phyloP scores from a whole-genome alignment of 2,113 vertebrate species.

The Corythoichthys intestinalis region DNA sequence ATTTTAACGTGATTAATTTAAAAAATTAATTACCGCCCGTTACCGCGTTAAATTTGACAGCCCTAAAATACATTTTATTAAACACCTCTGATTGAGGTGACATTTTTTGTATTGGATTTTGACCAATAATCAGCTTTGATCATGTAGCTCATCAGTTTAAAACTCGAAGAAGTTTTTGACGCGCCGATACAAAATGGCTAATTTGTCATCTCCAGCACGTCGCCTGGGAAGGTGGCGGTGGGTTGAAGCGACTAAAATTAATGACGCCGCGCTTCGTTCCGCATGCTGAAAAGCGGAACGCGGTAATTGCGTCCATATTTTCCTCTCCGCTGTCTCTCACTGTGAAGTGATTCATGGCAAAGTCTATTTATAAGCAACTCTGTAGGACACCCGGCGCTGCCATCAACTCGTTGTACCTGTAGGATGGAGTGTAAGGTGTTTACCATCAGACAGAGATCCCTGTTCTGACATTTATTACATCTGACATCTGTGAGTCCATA shows the following conservation, averaged over 20 bases:
- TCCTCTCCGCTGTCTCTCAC: not conserved
- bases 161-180: not conserved
- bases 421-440: not conserved
- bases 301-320: slow-evolving; percentile 6
- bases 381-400: not conserved
- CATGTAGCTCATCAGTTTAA: not conserved
- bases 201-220: slow-evolving; percentile 1
- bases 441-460: not conserved
- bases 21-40: too few species aligned
- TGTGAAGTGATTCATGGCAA: not conserved
- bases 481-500: not conserved
- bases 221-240: not conserved
- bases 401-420: not conserved
- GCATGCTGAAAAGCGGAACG: not conserved
- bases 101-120: not conserved
- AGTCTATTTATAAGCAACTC: not conserved
- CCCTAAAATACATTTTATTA: too few species aligned
- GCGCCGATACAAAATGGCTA: not conserved
- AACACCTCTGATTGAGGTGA: not conserved
- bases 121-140: not conserved
- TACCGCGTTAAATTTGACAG: too few species aligned
- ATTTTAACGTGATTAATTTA: too few species aligned
- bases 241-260: not conserved
- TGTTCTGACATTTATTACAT: not conserved
- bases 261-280: not conserved